These are phyloP conservation scores for Strigamia transsilvanica DNA, from an alignment of 2,888 invertebrate genomes.

Conservation along the genomic window DNA sequence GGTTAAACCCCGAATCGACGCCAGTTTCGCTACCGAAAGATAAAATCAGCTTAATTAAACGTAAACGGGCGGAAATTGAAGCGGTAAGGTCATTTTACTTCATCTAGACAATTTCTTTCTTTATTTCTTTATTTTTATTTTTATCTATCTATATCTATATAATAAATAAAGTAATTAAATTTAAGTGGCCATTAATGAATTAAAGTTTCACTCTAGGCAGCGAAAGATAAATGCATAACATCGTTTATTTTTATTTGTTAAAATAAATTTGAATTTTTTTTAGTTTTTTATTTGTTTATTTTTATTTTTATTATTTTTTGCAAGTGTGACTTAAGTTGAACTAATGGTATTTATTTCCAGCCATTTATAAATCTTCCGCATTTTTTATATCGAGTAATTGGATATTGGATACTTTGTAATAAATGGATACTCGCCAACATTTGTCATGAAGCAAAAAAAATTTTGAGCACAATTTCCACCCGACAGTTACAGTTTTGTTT, in stretches of 20 bases:
- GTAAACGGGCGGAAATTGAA: slow-evolving; percentile 49
- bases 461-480: not conserved
- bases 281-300: not conserved
- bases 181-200: not conserved
- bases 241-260: not conserved
- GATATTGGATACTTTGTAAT: slow-evolving; percentile 6
- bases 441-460: not conserved
- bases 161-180: not conserved
- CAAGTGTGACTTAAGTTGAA: not conserved
- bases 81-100: slow-evolving; percentile 18
- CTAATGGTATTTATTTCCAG: slow-evolving; percentile 45
- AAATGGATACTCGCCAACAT: slow-evolving; percentile 8
- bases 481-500: slow-evolving; percentile 16
- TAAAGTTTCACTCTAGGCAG: too few species aligned
- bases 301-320: not conserved
- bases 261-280: not conserved
- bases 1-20: not conserved
- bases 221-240: too few species aligned
- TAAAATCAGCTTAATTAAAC: slow-evolving; percentile 46
- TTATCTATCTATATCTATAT: not conserved
- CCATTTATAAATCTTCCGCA: slow-evolving; percentile 23
- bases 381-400: slow-evolving; percentile 39
- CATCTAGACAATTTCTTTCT: not conserved
- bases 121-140: not conserved
- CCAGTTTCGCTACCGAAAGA: slow-evolving; percentile 24